Conservation (phyloP, 2,888 invertebrate genomes). For the Cephus pygmeus region DNA sequence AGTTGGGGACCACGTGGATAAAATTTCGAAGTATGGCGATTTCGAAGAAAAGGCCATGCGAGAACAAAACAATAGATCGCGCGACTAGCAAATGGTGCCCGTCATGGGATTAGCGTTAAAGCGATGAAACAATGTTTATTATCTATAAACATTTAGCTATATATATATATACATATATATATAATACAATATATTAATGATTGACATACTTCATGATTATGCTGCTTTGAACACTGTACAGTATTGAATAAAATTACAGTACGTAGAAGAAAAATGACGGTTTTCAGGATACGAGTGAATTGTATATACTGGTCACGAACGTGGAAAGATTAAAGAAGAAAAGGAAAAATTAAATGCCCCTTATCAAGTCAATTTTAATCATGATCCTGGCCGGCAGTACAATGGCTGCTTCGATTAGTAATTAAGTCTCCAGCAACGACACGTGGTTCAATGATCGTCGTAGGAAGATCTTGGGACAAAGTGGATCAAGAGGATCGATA, state of each 20-base stretch:
- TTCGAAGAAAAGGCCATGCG: not conserved
- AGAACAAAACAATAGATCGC: not conserved
- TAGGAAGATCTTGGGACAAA: too few species aligned
- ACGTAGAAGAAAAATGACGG: slow-evolving; percentile 32
- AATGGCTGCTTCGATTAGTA: too few species aligned
- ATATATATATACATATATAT: not conserved
- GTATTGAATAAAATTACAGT: slow-evolving; percentile 51
- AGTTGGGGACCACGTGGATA: not conserved
- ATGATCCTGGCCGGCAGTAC: too few species aligned
- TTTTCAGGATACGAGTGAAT: slow-evolving; percentile 2
- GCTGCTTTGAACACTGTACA: slow-evolving; percentile 53
- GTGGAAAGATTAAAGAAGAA: not conserved
- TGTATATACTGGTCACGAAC: not conserved
- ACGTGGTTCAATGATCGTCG: too few species aligned
- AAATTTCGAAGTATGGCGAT: not conserved
- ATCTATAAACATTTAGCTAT: slow-evolving; percentile 27
- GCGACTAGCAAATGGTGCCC: not conserved
- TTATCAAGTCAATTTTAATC: not conserved
- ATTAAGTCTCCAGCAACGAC: too few species aligned
- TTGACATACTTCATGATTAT: slow-evolving; percentile 33
- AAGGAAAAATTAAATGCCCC: not conserved
- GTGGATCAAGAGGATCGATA: too few species aligned
- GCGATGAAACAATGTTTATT: slow-evolving; percentile 30
- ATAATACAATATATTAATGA: not conserved
- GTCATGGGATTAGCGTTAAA: not conserved